Conservation (phyloP, 1,140 invertebrate species). For the Diprion similis region DNA sequence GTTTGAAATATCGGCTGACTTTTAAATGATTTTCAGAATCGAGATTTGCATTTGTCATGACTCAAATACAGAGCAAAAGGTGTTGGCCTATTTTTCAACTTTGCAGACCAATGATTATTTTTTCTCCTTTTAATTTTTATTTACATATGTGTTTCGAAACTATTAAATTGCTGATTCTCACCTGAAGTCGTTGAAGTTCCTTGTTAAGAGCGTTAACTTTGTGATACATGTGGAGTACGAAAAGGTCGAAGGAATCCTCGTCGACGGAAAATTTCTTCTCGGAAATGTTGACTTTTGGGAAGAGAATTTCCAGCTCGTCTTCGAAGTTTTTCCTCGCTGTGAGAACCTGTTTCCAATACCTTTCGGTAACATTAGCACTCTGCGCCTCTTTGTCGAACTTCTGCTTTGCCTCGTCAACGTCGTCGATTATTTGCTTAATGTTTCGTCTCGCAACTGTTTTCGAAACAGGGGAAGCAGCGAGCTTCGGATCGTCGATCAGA, state of each 20-base stretch:
- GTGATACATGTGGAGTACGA: constrained; percentile 71
- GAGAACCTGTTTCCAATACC: constrained; percentile 74
- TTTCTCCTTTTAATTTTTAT: too few species aligned
- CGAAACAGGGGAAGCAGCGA: constrained; percentile 58
- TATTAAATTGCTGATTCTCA: constrained; percentile 33
- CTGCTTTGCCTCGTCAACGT: constrained; percentile 67
- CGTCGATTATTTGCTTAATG: constrained; percentile 68
- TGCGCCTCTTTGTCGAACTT: constrained; percentile 65
- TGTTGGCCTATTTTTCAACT: too few species aligned
- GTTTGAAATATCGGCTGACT: neutral
- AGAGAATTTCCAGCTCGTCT: constrained; percentile 75
- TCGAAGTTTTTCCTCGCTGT: constrained; percentile 73
- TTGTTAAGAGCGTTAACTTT: constrained; percentile 74
- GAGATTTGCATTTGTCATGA: too few species aligned
- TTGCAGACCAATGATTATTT: too few species aligned
- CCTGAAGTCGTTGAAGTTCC: constrained; percentile 70
- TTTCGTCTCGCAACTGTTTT: constrained; percentile 63
- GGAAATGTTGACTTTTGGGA: constrained; percentile 72
- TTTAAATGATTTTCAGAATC: too few species aligned
- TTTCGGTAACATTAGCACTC: constrained; percentile 68
- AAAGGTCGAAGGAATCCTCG: constrained; percentile 73
- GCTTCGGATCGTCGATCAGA: constrained; percentile 60
- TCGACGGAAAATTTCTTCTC: constrained; percentile 70
- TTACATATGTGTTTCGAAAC: too few species aligned
- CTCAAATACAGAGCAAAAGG: too few species aligned